Conservation (phyloP, 2,888 invertebrate species). For the Suillia variegata region DNA sequence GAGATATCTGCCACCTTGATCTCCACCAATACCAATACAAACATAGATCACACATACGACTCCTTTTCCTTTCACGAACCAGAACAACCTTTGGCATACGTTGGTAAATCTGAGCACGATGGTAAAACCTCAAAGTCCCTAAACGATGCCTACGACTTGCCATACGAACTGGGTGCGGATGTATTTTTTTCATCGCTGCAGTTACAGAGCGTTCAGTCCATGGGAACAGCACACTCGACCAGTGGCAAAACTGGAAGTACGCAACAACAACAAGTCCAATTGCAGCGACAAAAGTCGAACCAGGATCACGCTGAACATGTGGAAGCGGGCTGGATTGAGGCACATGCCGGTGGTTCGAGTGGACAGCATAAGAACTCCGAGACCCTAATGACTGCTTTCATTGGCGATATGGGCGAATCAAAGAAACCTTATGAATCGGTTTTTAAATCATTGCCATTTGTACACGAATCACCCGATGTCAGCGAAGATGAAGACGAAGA, state of each 20-base stretch:
- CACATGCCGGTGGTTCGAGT: constrained; percentile 47
- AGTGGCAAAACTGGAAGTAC: constrained; percentile 60
- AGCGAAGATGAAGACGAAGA: constrained; percentile 59
- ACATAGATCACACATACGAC: constrained; percentile 49
- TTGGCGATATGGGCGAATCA: constrained; percentile 68
- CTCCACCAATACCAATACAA: constrained; percentile 49
- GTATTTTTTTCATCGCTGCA: constrained; percentile 86
- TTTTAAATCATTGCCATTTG: constrained; percentile 49
- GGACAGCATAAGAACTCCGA: constrained; percentile 45
- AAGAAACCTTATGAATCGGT: constrained; percentile 65
- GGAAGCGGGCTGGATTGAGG: constrained; percentile 23
- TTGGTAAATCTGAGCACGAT: constrained; percentile 44
- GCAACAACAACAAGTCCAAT: constrained; percentile 9
- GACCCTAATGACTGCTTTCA: constrained; percentile 70
- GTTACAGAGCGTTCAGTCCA: constrained; percentile 67
- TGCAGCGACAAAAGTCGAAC: constrained; percentile 17
- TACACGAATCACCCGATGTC: constrained; percentile 44
- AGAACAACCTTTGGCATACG: constrained; percentile 42
- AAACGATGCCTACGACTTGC: constrained; percentile 60
- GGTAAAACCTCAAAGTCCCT: constrained; percentile 52
- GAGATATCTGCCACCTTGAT: constrained; percentile 59
- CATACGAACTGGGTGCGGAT: constrained; percentile 75
- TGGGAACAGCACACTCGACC: constrained; percentile 56
- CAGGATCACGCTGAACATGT: constrained; percentile 33
- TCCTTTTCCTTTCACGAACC: constrained; percentile 48